These are phyloP conservation scores for Xiphophorus hellerii DNA, from an alignment of 2,113 vertebrate species.

Conservation along the genomic window DNA sequence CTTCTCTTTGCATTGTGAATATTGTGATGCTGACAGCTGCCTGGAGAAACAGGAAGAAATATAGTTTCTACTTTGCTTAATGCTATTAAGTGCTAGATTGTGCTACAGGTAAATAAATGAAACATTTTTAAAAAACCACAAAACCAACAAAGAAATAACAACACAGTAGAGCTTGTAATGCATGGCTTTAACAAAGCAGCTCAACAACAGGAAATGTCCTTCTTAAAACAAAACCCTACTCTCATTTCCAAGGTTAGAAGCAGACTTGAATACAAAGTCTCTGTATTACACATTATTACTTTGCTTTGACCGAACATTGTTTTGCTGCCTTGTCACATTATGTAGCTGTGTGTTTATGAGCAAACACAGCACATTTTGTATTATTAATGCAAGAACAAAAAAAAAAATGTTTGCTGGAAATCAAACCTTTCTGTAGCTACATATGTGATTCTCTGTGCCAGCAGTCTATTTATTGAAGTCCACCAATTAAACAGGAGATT, in stretches of 20 bases:
- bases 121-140: constrained; percentile 20
- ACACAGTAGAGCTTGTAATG: neutral
- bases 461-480: constrained; percentile 4
- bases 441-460: constrained; percentile 38
- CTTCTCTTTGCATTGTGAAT: neutral
- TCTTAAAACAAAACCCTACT: constrained; percentile 7
- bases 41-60: neutral
- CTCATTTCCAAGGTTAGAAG: neutral
- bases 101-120: neutral
- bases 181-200: constrained; percentile 21
- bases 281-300: constrained; percentile 20
- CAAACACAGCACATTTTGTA: constrained; percentile 36
- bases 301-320: neutral
- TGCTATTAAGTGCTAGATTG: neutral
- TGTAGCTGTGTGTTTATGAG: constrained; percentile 22
- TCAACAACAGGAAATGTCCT: constrained; percentile 25
- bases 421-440: constrained; percentile 4
- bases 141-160: constrained; percentile 7
- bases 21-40: neutral
- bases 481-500: constrained; percentile 23
- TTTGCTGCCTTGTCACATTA: constrained; percentile 21
- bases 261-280: constrained; percentile 6
- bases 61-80: neutral
- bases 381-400: constrained; percentile 25
- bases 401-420: constrained; percentile 3